phyloP scores from a whole-genome alignment of 1,140 invertebrate species.

The Asobara japonica region DNA sequence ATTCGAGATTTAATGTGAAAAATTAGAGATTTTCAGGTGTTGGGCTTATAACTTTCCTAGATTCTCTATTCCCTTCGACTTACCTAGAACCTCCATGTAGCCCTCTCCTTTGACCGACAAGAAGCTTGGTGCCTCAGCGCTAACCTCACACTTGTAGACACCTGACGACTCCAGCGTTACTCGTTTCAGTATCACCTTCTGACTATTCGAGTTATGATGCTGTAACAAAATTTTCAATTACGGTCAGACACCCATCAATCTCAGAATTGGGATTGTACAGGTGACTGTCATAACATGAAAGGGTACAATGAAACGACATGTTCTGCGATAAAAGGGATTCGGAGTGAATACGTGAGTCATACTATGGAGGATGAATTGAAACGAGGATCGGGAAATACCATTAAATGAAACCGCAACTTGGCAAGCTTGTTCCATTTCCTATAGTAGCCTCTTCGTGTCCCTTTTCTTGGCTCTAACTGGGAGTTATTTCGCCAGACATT shows the following conservation, averaged over 20 bases:
- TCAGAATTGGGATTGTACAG: neutral
- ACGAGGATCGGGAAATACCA: constrained; percentile 29
- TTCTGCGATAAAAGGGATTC: neutral
- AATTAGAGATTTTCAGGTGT: no score
- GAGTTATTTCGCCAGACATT: neutral
- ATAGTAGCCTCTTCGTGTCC: constrained; percentile 12
- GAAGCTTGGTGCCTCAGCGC: constrained; percentile 79
- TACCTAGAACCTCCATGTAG: constrained; percentile 78
- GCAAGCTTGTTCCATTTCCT: constrained; percentile 30
- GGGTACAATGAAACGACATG: neutral
- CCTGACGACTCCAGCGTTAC: constrained; percentile 76
- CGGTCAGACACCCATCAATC: neutral
- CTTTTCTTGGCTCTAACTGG: constrained; percentile 5
- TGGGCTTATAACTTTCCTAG: neutral
- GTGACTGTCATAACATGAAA: neutral
- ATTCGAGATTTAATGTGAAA: no score
- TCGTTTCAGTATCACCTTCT: constrained; percentile 70
- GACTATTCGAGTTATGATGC: constrained; percentile 70
- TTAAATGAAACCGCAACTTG: constrained; percentile 38
- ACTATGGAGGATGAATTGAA: constrained; percentile 1
- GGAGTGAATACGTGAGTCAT: neutral
- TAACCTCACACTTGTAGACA: constrained; percentile 80
- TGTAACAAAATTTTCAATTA: constrained; percentile 52
- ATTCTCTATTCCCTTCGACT: constrained; percentile 58
- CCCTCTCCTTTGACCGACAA: constrained; percentile 74